These are phyloP conservation scores for Myotis daubentonii DNA, from an alignment of 2,797 vertebrate species.

Conservation along the genomic window DNA sequence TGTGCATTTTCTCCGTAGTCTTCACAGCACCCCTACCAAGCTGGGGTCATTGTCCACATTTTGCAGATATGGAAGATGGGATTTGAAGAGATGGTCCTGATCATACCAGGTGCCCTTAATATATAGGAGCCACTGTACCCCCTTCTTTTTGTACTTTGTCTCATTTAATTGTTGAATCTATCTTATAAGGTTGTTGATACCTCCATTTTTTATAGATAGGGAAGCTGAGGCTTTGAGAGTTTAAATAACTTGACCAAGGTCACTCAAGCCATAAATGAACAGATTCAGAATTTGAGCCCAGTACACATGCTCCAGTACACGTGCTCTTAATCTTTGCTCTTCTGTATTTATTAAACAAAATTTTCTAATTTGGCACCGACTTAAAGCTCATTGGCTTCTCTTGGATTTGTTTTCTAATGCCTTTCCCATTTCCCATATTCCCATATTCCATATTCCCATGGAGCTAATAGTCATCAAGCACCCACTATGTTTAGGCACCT, in stretches of 20 bases:
- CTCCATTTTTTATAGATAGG: slow-evolving; percentile 5
- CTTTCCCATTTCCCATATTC: not conserved
- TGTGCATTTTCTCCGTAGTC: not conserved
- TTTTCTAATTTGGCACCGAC: not conserved
- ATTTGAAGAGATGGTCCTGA: not conserved
- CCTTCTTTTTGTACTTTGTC: not conserved
- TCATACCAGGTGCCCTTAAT: not conserved
- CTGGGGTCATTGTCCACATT: not conserved
- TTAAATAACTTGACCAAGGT: slow-evolving; percentile 9
- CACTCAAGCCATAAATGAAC: not conserved
- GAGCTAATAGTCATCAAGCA: not conserved
- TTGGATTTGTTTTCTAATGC: not conserved
- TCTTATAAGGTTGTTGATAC: not conserved
- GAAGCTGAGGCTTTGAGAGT: not conserved
- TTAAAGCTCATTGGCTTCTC: not conserved
- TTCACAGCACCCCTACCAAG: not conserved
- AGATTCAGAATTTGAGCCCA: not conserved
- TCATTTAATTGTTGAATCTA: not conserved
- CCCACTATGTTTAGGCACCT: not conserved
- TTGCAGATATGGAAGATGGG: not conserved
- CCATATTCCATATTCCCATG: too few relatives aligned
- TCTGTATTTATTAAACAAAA: slow-evolving; percentile 22
- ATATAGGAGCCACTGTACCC: not conserved
- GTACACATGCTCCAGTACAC: not conserved
- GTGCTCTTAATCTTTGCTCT: not conserved